A percentile compares a stretch with the other conserved stretches of the same genome.
Conservation (phyloP, 37 sponge, comb jelly and placozoan genomes). For the Lycopodina hypogea region DNA sequence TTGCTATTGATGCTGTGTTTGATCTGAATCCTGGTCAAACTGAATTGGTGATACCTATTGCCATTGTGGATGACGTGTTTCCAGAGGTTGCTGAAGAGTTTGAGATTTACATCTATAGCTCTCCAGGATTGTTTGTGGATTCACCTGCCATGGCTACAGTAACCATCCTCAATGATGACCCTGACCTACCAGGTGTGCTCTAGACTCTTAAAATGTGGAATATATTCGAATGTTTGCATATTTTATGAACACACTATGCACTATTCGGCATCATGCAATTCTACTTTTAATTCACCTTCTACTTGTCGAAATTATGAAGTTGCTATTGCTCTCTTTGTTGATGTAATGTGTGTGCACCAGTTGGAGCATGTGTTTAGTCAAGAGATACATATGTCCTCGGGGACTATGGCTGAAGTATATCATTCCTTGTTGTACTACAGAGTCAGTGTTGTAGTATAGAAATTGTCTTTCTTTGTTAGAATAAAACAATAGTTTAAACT, state of each 20-base stretch:
- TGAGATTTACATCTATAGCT: constrained; percentile 26
- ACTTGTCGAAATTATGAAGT: no score
- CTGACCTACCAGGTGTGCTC: constrained; percentile 22
- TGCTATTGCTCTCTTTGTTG: no score
- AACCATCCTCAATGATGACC: constrained; percentile 22
- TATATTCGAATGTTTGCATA: not conserved
- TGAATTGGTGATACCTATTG: not conserved
- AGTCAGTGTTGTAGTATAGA: no score
- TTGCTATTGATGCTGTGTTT: not conserved
- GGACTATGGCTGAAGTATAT: no score
- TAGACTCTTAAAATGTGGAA: not conserved
- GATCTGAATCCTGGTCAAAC: not conserved
- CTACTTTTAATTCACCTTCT: no score
- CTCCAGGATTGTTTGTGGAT: constrained; percentile 26
- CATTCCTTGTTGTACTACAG: no score
- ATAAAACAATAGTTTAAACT: no score
- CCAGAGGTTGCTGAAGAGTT: constrained; percentile 24
- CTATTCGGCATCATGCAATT: not conserved
- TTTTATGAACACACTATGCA: not conserved
- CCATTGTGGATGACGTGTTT: constrained; percentile 27
- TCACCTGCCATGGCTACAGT: constrained; percentile 8
- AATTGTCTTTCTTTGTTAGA: no score
- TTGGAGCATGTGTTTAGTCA: no score
- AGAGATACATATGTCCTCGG: no score
- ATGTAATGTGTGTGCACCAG: no score